Percentiles rank a stretch among this genome's conserved stretches.
Evolutionary conservation across 2,113 vertebrate genomes (phyloP).

Genomic region (Engystomops pustulosus): DNA sequence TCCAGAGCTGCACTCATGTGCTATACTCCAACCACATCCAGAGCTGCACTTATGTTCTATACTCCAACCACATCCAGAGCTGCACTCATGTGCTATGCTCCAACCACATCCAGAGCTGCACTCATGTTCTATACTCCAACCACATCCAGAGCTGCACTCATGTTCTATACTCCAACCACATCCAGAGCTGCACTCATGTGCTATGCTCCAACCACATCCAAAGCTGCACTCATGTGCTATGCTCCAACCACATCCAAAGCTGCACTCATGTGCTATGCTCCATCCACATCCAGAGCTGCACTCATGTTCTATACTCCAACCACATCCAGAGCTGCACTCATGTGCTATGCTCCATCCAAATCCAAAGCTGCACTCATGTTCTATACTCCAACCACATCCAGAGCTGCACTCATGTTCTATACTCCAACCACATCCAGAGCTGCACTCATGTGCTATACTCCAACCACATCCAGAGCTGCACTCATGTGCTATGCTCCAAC

Average conservation of each 20-base stretch:
- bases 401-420: background rate
- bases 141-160: too few species aligned
- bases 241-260: background rate
- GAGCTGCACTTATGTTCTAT: too few species aligned
- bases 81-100: too few species aligned
- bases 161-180: too few species aligned
- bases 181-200: background rate
- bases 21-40: too few species aligned
- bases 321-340: background rate
- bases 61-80: too few species aligned
- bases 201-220: background rate
- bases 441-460: background rate
- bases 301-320: background rate
- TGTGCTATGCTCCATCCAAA: background rate
- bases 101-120: too few species aligned
- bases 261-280: background rate
- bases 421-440: background rate
- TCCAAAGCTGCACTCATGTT: background rate
- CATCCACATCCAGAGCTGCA: background rate
- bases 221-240: background rate
- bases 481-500: background rate
- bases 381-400: background rate
- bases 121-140: too few species aligned
- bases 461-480: too few species aligned
- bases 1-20: too few species aligned